These are phyloP conservation scores for Batillaria attramentaria DNA, from an alignment of 1,140 invertebrate species.

Conservation along the genomic window DNA sequence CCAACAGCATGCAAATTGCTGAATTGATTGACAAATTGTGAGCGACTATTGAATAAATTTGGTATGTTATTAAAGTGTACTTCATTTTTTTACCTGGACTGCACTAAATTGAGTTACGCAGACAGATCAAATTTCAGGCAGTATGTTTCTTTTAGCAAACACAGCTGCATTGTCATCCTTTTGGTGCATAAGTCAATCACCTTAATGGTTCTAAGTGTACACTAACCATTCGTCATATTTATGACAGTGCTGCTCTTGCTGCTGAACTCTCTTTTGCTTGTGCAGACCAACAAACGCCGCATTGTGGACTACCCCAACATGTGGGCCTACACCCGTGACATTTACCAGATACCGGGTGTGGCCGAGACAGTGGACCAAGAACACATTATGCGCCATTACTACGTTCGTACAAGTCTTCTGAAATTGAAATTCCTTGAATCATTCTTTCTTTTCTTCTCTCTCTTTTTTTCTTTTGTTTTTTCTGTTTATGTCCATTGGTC, in stretches of 20 bases:
- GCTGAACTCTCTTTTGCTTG: neutral
- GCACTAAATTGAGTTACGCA: no score
- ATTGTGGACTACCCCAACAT: slow-evolving; percentile 67
- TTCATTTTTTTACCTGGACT: no score
- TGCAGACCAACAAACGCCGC: slow-evolving; percentile 63
- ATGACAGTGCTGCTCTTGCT: neutral
- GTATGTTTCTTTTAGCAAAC: no score
- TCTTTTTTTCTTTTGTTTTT: neutral
- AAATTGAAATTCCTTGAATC: neutral
- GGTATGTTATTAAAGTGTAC: no score
- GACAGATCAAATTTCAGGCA: no score
- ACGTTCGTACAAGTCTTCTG: slow-evolving; percentile 43
- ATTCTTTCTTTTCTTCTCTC: neutral
- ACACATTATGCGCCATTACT: slow-evolving; percentile 65
- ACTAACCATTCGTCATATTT: no score
- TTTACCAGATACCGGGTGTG: slow-evolving; percentile 64
- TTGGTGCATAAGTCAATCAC: no score
- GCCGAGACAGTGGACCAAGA: slow-evolving; percentile 62
- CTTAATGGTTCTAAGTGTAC: no score
- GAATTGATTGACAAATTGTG: no score
- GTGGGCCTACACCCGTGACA: slow-evolving; percentile 62
- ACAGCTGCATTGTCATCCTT: no score
- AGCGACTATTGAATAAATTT: no score
- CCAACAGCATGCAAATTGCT: neutral
- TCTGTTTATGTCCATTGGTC: neutral